phyloP scores from a whole-genome alignment of 2,888 invertebrate genomes.

The Zaprionus bogoriensis region DNA sequence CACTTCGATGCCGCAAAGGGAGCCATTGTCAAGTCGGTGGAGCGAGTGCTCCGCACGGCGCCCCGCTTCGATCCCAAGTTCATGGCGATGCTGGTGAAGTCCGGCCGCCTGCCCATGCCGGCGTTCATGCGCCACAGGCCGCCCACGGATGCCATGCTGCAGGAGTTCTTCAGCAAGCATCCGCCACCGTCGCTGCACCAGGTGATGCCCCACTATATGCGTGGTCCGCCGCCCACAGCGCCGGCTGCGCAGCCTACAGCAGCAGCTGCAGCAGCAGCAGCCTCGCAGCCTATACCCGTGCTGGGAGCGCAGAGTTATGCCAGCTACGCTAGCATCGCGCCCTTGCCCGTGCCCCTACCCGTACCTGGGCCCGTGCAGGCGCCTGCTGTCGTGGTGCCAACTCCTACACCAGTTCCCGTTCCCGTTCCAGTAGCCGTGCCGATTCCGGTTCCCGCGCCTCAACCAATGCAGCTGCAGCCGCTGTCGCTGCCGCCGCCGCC shows the following conservation, averaged over 20 bases:
- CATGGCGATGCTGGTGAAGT: conserved; percentile 58
- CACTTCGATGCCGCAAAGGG: conserved; percentile 79
- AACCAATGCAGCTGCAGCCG: conserved; percentile 5
- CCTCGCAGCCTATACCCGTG: conserved; percentile 58
- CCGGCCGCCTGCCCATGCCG: conserved; percentile 48
- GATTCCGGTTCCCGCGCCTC: conserved; percentile 8
- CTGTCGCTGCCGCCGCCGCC: conserved; percentile 32
- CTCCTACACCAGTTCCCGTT: conserved; percentile 11
- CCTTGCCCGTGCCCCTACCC: conserved; percentile 17
- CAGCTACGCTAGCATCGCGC: conserved; percentile 28
- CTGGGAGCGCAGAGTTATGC: conserved; percentile 63
- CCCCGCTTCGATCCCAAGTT: conserved; percentile 76
- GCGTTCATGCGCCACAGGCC: conserved; percentile 54
- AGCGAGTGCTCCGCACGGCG: conserved; percentile 68
- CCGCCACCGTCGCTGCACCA: conserved; percentile 45
- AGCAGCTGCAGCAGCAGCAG: neutral
- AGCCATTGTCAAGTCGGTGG: conserved; percentile 77
- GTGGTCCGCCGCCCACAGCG: conserved; percentile 69
- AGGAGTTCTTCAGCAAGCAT: conserved; percentile 61
- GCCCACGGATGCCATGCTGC: conserved; percentile 59
- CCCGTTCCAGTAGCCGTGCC: conserved; percentile 34
- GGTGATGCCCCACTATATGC: conserved; percentile 63
- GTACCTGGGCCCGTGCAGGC: conserved; percentile 15
- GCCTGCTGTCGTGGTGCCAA: conserved; percentile 3
- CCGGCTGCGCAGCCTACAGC: neutral